Evolutionary conservation across 2,888 invertebrate genomes (phyloP), one percentile per base, ranked within the genome.

Genomic region (Dione vanillae): DNA sequence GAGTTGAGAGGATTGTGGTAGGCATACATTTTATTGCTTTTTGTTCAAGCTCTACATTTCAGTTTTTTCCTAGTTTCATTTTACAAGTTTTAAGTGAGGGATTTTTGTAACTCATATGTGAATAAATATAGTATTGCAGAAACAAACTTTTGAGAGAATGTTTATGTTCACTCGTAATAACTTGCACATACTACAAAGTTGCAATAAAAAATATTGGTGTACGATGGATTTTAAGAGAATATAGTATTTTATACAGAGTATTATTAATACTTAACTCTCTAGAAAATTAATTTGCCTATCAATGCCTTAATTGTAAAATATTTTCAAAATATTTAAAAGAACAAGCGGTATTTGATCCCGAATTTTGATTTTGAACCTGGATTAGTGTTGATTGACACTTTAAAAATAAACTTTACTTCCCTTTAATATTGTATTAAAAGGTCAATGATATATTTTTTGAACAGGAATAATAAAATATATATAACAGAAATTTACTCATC

Each of bases 51-150:
- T 49, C 9, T 37, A 64, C 64, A 49, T 37, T 64, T 49, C 40
- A 64, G 49, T 49, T 65, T 65, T 65, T 65, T 10, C 52, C 37
- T 43, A 41, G 65, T 65, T 65, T 52, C 6, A 65, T 41, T 49
- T 12, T 19, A 7, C n/a, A 64, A 64, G 47, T 64, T 64, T 64
- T 47, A 64, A 64, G 64, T 64, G 64, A 49, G 40, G 47, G 14
- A 40, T 37, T 49, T 64, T 64, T 64, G 49, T 47, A 49, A 20
- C 64, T 64, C 64, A 16, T 40, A 49, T 64, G 49, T n/a, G 64
- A 37, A 49, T 40, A 64, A 37, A 37, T 64, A 40, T 64, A 64
- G 64, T 49, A 49, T 14, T 20, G 49, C 47, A 14, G 47, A 14
- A 37, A 19, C 37, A 49, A 49, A 37, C 43, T 64, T 64, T 64